Percentiles rank a stretch among this genome's conserved stretches.
These are phyloP conservation scores for Andrena dorsata DNA, from an alignment of 2,888 invertebrate species.

Conservation along the genomic window DNA sequence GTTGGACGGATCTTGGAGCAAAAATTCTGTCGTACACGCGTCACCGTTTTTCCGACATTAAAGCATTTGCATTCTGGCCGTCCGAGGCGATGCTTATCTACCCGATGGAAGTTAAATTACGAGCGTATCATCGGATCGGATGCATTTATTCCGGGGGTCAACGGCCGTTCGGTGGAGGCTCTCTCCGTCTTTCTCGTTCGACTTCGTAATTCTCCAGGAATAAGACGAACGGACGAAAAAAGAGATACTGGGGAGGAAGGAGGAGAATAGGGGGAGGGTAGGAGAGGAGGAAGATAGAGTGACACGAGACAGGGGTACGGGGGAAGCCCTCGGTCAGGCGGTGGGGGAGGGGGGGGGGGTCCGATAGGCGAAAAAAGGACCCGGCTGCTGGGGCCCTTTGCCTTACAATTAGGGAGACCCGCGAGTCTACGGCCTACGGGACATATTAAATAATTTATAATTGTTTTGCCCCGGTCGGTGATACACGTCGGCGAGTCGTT, in stretches of 20 bases:
- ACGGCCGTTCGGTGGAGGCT: slow-evolving; percentile 28
- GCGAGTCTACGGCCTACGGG: slow-evolving; percentile 60
- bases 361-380: slow-evolving; percentile 66
- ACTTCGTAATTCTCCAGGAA: slow-evolving; percentile 66
- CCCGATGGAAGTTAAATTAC: slow-evolving; percentile 60
- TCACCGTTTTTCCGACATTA: slow-evolving; percentile 45
- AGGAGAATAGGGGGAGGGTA: not conserved
- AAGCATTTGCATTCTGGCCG: slow-evolving; percentile 56
- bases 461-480: slow-evolving; percentile 74
- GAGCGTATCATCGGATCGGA: slow-evolving; percentile 61
- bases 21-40: slow-evolving; percentile 16
- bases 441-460: slow-evolving; percentile 79
- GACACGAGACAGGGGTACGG: slow-evolving; percentile 32
- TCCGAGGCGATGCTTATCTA: slow-evolving; percentile 52
- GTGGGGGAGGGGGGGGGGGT: slow-evolving; percentile 37
- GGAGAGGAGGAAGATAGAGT: slow-evolving; percentile 24
- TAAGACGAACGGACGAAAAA: slow-evolving; percentile 60
- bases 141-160: slow-evolving; percentile 62
- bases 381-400: slow-evolving; percentile 59
- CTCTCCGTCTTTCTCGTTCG: slow-evolving; percentile 13
- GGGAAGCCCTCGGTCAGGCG: slow-evolving; percentile 37
- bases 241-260: slow-evolving; percentile 30
- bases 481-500: slow-evolving; percentile 72
- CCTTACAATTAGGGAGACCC: slow-evolving; percentile 74
- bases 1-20: not conserved